Base-by-base conservation (phyloP, 1,140 invertebrate species). In the Drosophila littoralis region DNA sequence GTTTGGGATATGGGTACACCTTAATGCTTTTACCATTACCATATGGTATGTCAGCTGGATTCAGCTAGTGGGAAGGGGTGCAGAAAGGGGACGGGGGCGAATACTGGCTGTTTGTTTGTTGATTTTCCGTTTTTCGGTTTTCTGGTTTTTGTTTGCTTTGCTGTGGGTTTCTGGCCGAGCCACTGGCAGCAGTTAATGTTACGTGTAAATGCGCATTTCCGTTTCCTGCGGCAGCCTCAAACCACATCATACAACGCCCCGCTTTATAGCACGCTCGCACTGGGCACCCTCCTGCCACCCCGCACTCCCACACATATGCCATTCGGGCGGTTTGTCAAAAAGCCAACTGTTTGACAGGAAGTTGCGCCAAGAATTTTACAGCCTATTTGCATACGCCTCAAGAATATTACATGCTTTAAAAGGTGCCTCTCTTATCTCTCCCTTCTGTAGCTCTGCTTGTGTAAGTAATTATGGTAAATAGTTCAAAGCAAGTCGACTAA, bases 181-280 rank as follows among this genome's bases (percentile, higher is more conserved):
- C 67, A 65, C 72, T 80, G 77, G 81, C 77, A 71, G 83, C 83
- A 76, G 79, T 88, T 89, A 89, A 88, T 88, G 83, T 88, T 88
- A 88, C 83, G 83, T 88, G 84, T 88, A 88, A 88, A 88, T 88
- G 83, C 83, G 83, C 83, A 88, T 88, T 88, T 88, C 83, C 83
- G 83, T 71, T 88, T 88, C 79, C 83, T 78, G 77, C 51, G 50
- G 65, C 73, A 43, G 51, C 22, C 46, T 81, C 38, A 28, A 63
- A 51, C 73, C 46, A 48, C 70, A 59, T 43, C 22, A 70, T 35
- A 63, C 52, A 51, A 8, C 51, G 17, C 38, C 36, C 22, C 17
- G 17, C 40, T 8, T 22, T 52, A 43, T 32, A 42, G 38, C 57
- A 36, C 15, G 8, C 40, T 38, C 3, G 13, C 69, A 33, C 38